Conservation (phyloP, 1,140 invertebrate genomes). For the Drosophila ficusphila region DNA sequence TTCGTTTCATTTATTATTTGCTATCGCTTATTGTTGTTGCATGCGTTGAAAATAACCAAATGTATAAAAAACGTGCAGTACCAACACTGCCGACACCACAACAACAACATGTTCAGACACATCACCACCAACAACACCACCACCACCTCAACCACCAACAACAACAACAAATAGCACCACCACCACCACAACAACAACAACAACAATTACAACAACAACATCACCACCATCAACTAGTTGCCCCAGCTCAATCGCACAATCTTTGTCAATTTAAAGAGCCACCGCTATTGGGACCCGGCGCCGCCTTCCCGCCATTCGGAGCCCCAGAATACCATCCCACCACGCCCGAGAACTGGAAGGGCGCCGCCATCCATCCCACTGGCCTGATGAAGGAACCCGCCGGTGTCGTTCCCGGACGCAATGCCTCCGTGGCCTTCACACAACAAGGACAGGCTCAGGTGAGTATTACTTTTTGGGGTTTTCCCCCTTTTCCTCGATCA, state of each 20-base stretch:
- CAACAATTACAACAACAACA: constrained; percentile 55
- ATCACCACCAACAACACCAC: constrained; percentile 41
- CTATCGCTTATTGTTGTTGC: constrained; percentile 65
- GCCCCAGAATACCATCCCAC: constrained; percentile 83
- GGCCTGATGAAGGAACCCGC: constrained; percentile 84
- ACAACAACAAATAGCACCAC: constrained; percentile 31
- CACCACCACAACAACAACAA: constrained; percentile 50
- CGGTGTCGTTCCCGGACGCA: constrained; percentile 79
- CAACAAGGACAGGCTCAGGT: constrained; percentile 82
- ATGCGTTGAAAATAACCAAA: constrained; percentile 51
- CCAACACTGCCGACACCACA: constrained; percentile 57
- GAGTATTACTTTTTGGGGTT: no score
- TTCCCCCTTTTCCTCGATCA: no score
- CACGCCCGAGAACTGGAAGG: constrained; percentile 84
- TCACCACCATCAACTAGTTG: constrained; percentile 73
- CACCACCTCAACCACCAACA: constrained; percentile 46
- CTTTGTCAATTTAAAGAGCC: constrained; percentile 84
- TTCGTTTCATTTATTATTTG: constrained; percentile 53
- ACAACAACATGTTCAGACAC: constrained; percentile 51
- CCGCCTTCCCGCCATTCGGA: constrained; percentile 81
- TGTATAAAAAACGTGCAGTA: constrained; percentile 50
- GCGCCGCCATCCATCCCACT: constrained; percentile 78
- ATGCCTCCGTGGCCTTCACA: constrained; percentile 80
- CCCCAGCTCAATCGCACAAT: constrained; percentile 81
- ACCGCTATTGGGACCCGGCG: constrained; percentile 83